These are phyloP conservation scores for Scrobipalpa atriplicella DNA, from an alignment of 2,888 invertebrate genomes.

Conservation along the genomic window DNA sequence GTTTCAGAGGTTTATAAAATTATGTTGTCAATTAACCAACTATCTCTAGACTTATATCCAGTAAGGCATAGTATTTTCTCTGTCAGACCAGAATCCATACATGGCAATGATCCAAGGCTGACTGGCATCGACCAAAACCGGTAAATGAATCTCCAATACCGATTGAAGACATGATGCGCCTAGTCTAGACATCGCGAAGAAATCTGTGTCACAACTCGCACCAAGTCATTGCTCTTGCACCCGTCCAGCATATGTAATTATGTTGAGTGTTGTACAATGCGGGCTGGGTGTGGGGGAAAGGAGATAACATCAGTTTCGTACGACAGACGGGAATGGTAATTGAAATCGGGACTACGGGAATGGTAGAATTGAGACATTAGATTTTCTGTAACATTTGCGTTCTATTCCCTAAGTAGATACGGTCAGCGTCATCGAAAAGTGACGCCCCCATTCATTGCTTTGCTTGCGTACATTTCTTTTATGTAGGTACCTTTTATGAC, in stretches of 20 bases:
- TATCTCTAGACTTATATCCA: background rate
- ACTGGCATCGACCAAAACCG: constrained; percentile 4
- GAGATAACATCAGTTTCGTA: background rate
- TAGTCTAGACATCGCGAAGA: constrained; percentile 33
- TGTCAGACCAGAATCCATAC: background rate
- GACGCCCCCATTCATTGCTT: too few relatives aligned
- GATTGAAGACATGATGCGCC: background rate
- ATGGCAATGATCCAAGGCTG: background rate
- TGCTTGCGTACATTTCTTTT: too few relatives aligned
- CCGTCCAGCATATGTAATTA: constrained; percentile 24
- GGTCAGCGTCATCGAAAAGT: too few relatives aligned
- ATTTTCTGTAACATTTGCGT: too few relatives aligned
- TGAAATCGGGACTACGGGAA: background rate
- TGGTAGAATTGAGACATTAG: too few relatives aligned
- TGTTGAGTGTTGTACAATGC: background rate
- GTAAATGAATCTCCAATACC: constrained; percentile 1
- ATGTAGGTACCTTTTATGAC: too few relatives aligned
- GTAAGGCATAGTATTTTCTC: background rate
- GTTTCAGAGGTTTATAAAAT: too few relatives aligned
- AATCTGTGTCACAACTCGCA: constrained; percentile 32
- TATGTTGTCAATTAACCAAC: background rate
- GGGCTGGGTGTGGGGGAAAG: background rate
- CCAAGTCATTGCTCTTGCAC: constrained; percentile 31
- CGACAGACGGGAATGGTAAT: background rate
- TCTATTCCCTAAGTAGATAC: too few relatives aligned